Evolutionary conservation across 2,888 invertebrate species (phyloP), one percentile per base, ranked within the genome.

Genomic region (Cataglyphis livida): DNA sequence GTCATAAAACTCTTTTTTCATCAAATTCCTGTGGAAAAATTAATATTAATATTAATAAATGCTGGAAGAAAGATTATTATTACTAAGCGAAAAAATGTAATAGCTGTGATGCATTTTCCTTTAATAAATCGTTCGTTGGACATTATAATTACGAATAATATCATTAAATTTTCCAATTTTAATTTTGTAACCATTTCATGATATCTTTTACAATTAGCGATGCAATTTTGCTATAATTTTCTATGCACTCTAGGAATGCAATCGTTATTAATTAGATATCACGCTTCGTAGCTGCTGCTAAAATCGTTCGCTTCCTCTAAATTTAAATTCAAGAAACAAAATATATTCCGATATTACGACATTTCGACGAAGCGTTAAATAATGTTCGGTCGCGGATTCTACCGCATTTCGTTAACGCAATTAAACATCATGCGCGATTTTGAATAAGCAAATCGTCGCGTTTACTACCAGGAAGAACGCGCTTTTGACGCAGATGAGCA

Each of bases 371-470:
- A 84, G 64, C 84, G 82, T 54, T 57, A 32, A 81, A 71, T 62
- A 73, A 87, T 71, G 70, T 84, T 75, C 71, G 48, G 21, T 62
- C 41, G 15, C 54, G 82, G n/a, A 32, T 70, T 25, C 25, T n/a
- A 6, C 7, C n/a, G 59, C 74, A 32, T 62, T 85, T 85, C 70
- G 82, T 89, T 88, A 82, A 76, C 76, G 74, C 85, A 75, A 86
- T 85, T 88, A 89, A 88, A 83, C 85, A 88, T 70, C 28, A 75
- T n/a, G 82, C 59, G 78, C 48, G 74, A 83, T 82, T 76, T 62
- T 35, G 32, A 41, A 28, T 9, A 35, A 21, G n/a, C 48, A 32
- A 41, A 44, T 15, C 51, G 35, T 35, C 32, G 79, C 6, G 64
- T 70, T 70, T 48, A 66, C 84, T 41, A 66, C 84, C 62, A 18